Evolutionary conservation across 2,797 vertebrate genomes (phyloP), one percentile per base, ranked within the genome.

Genomic region (Antennarius maculatus): DNA sequence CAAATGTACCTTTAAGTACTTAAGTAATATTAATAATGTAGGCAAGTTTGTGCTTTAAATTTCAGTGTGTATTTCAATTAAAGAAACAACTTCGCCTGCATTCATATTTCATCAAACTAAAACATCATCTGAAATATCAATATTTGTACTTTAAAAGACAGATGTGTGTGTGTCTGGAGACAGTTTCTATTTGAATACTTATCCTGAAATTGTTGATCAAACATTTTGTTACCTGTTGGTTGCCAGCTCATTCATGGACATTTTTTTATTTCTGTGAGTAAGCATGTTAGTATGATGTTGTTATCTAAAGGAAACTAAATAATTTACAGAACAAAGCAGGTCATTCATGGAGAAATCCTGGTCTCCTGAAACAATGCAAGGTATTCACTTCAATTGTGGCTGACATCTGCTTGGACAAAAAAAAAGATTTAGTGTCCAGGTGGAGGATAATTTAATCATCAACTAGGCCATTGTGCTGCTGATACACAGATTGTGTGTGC

Each of bases 271-370:
- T 60, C 69, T 73, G 61, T 65, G 42, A 70, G 68, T 62, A 85
- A 81, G 69, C 23, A 55, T 52, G 76, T 83, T 77, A 83, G 56
- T 74, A 45, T 74, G 66, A 83, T 68, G 17, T 53, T 67, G 77
- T 77, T 82, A 57, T 77, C 77, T 85, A 69, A 77, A 74, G 67
- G 57, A 84, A 74, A 71, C 77, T 61, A 77, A 71, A 69, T 77
- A 69, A 5, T 34, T 34, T 34, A 34, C 31, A 76, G 62, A 80
- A 77, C 74, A 82, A 72, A 70, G 71, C 45, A 52, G 58, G 57
- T 48, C 39, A 55, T 64, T 76, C 42, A 63, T 45, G 13, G 16
- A 3, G 46, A n/a, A 66, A 58, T 18, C 9, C 59, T 17, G 41
- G 76, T 27, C 48, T 71, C 18, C 48, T 74, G 49, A 56, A 64